Conservation (phyloP, 2,797 vertebrate species). For the Danio albolineatus region DNA sequence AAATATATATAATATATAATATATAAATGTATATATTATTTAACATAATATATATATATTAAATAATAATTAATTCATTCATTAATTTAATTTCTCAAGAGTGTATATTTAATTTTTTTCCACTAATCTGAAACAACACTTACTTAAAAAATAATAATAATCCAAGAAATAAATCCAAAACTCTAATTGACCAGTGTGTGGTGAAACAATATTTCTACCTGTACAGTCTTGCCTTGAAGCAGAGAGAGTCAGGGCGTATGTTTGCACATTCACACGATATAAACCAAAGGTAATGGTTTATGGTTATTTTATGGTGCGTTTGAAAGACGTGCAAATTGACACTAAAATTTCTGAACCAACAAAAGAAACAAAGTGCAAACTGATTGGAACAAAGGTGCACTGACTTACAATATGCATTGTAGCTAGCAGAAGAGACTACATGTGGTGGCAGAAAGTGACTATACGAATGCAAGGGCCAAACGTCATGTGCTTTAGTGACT, state of each 20-base stretch:
- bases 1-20: too few species aligned
- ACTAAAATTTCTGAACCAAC: background rate
- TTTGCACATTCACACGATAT: background rate
- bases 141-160: too few species aligned
- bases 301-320: constrained; percentile 20
- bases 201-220: background rate
- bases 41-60: too few species aligned
- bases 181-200: background rate
- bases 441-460: background rate
- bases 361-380: constrained; percentile 25
- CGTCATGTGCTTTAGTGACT: background rate
- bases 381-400: background rate
- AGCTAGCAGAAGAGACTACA: background rate
- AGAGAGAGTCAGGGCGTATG: background rate
- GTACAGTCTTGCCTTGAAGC: background rate
- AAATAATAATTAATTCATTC: too few species aligned
- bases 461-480: background rate
- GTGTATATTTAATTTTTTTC: too few species aligned
- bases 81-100: too few species aligned
- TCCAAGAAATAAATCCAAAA: too few species aligned
- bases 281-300: constrained; percentile 17
- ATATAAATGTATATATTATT: too few species aligned
- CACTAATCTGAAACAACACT: background rate
- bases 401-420: background rate
- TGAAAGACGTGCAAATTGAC: background rate